Conservation (phyloP, 1,140 invertebrate genomes). For the Leguminivora glycinivorella region DNA sequence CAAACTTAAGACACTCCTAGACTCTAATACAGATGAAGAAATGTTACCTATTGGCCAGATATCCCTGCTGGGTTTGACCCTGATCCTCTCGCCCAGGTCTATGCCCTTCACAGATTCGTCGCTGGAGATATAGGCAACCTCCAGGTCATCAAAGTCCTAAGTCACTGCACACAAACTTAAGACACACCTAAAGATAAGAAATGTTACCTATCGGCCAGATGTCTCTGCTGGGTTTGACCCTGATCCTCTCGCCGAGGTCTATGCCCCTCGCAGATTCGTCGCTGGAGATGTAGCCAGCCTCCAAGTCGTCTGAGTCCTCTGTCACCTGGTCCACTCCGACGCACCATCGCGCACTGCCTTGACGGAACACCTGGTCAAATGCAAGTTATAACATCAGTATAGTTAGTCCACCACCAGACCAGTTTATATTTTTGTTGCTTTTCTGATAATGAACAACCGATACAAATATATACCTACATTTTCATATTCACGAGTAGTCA, state of each 20-base stretch:
- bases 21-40: too few relatives aligned
- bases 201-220: slow-evolving; percentile 77
- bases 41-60: slow-evolving; percentile 78
- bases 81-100: slow-evolving; percentile 68
- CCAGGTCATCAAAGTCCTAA: slow-evolving; percentile 66
- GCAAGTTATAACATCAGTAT: not conserved
- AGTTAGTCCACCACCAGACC: too few relatives aligned
- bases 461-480: too few relatives aligned
- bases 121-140: slow-evolving; percentile 77
- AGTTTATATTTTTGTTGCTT: too few relatives aligned
- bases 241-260: slow-evolving; percentile 69
- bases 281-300: slow-evolving; percentile 78
- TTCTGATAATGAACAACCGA: too few relatives aligned
- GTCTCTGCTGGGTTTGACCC: slow-evolving; percentile 72
- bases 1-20: too few relatives aligned
- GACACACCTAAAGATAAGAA: not conserved
- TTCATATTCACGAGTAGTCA: too few relatives aligned
- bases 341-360: slow-evolving; percentile 63
- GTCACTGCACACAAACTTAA: slow-evolving; percentile 29
- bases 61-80: slow-evolving; percentile 71
- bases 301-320: slow-evolving; percentile 67
- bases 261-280: slow-evolving; percentile 77
- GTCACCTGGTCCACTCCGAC: slow-evolving; percentile 59
- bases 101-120: slow-evolving; percentile 77
- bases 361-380: slow-evolving; percentile 55